Base-by-base conservation (phyloP, 2,888 invertebrate species). In the Drosophila greeni region DNA sequence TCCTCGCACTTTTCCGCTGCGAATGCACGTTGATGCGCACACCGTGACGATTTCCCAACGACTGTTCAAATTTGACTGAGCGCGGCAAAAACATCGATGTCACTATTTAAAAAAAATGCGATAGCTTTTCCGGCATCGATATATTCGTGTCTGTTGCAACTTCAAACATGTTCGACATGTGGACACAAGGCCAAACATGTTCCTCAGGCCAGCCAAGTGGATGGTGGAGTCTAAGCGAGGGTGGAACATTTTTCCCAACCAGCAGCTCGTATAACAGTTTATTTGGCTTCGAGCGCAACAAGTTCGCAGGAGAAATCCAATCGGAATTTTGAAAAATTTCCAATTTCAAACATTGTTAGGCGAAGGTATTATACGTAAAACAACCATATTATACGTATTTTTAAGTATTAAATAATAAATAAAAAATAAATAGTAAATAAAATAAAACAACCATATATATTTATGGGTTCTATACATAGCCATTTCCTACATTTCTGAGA, bases 41-140 rank as follows among this genome's bases (percentile, higher is more conserved):
- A 83, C 86, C 86, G 85, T 86, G 86, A 87, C 85, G 86, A 84
- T 84, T 86, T 87, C 85, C 87, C 84, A 84, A 39, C 33, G 86
- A 87, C 29, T 45, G 45, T 45, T 29, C 87, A 86, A 83, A 86
- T 42, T 42, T 42, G 24, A 24, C 42, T 24, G n/a, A 24, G 42
- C 42, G 42, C 42, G 42, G 24, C 42, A 24, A 24, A 42, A 24
- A 23, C 40, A 40, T 40, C 23, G 40, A 42, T 42, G 40, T 42
- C 40, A 23, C 14, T 40, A n/a, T 23, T 24, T 23, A 40, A 40
- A 40, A 14, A 7, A 23, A 40, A 23, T 23, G 14, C 40, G 40
- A 40, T 40, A 40, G 40, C n/a, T 23, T 24, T 40, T 40, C 40
- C 40, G n/a, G 24, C 42, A 42, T 42, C 42, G 42, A 24, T 42